Evolutionary conservation across 1,140 invertebrate genomes (phyloP).

Genomic region (Pomacea maculata): DNA sequence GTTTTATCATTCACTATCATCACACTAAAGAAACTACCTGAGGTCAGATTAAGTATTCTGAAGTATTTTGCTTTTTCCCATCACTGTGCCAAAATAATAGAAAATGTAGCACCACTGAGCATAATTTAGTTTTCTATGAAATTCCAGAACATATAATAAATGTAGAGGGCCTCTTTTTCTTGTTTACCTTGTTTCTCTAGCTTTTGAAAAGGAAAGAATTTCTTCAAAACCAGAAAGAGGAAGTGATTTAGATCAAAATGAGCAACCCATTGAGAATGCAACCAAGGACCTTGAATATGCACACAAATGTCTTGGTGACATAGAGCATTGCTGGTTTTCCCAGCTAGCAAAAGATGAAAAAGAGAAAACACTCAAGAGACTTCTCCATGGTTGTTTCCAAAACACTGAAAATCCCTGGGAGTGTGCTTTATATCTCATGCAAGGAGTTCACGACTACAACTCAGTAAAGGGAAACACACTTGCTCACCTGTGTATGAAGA

Average conservation of each 20-base stretch:
- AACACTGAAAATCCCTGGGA: constrained; percentile 8
- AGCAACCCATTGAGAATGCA: background rate
- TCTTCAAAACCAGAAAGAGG: background rate
- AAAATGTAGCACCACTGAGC: background rate
- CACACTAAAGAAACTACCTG: no score
- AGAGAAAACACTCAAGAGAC: background rate
- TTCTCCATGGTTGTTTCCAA: background rate
- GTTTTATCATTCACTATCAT: no score
- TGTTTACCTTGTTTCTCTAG: background rate
- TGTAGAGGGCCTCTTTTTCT: background rate
- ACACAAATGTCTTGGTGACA: background rate
- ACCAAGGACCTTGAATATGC: background rate
- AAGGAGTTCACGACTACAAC: background rate
- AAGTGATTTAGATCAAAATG: background rate
- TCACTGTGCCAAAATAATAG: background rate
- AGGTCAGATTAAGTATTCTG: background rate
- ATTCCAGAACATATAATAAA: background rate
- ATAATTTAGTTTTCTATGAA: background rate
- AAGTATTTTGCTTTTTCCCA: background rate
- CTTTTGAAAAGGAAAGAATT: background rate
- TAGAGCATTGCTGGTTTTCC: background rate
- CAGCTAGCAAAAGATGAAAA: background rate
- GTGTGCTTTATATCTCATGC: constrained; percentile 6
- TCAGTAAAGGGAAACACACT: constrained; percentile 1
- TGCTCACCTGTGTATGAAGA: constrained; percentile 17